Base-by-base conservation (phyloP, 2,797 vertebrate genomes). In the Megalops cyprinoides region DNA sequence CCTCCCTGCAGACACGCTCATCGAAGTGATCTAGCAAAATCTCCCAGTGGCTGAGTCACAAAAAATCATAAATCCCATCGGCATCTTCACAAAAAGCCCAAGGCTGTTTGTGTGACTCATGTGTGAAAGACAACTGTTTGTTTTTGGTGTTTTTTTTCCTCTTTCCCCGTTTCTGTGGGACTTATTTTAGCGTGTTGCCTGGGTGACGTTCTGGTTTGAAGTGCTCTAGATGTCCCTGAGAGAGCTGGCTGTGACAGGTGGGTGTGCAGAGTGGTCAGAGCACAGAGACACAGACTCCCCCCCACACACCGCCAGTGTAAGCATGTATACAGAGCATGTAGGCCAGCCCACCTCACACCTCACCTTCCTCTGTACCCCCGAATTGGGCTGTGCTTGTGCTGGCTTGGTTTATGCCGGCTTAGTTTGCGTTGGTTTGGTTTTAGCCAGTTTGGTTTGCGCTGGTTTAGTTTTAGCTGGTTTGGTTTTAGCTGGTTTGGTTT, bases 241-340 rank as follows among this genome's bases (percentile, higher is more conserved):
- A 84, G 84, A 89, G 88, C 90, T 92, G 91, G 88, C 83, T 85
- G 79, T 93, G 91, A 91, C 91, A 91, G 91, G 82, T 91, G 84
- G 88, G 74, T 82, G 77, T 31, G 75, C 23, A 49, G 31, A 81
- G 76, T 74, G 73, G 42, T 34, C 83, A 83, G 56, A 5, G 51
- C 18, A 44, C 62, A 53, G 42, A 81, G 73, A 51, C 60, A 34
- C 48, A 8, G 7, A 1, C 34, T 9, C 56, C 14, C 10, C 44
- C n/a, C 31, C 44, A 39, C 34, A 77, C 77, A 15, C 25, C 37
- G 44, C 25, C n/a, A 44, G 37, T 34, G n/a, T 58, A 23, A 9
- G 2, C 28, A 53, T n/a, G 73, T 4, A 2, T 18, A 71, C 2
- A 23, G 46, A 14, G 1, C 46, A 48, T n/a, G n/a, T n/a, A n/a